Evolutionary conservation across 2,888 invertebrate genomes (phyloP).

Genomic region (Phengaris alcon): DNA sequence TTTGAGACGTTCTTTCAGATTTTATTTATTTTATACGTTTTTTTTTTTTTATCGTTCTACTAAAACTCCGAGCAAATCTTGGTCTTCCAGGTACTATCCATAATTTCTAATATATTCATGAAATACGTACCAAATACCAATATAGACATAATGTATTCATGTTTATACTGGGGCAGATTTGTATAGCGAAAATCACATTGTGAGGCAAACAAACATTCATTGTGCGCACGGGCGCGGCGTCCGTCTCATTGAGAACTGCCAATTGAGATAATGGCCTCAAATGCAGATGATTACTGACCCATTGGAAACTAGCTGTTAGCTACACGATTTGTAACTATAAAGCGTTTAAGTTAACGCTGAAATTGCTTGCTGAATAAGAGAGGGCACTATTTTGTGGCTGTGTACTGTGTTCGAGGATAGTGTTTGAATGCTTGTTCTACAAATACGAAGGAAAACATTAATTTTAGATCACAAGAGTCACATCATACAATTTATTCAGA

Average conservation of each 20-base stretch:
- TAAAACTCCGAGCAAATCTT: too few species aligned
- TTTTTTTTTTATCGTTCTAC: too few species aligned
- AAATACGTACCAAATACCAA: too few species aligned
- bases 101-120: too few species aligned
- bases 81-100: too few species aligned
- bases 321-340: conserved; percentile 47
- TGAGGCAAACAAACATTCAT: conserved; percentile 63
- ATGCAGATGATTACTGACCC: conserved; percentile 76
- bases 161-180: conserved; percentile 10
- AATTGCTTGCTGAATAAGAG: conserved; percentile 40
- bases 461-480: too few species aligned
- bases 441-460: too few species aligned
- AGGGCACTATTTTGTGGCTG: neutral
- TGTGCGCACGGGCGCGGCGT: conserved; percentile 69
- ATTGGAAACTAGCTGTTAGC: conserved; percentile 66
- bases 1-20: too few species aligned
- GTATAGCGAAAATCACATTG: conserved; percentile 63
- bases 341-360: conserved; percentile 61
- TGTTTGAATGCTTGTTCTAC: too few species aligned
- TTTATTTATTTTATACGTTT: too few species aligned
- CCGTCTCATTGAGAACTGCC: conserved; percentile 73
- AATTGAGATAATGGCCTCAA: conserved; percentile 77
- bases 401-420: neutral
- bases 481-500: too few species aligned
- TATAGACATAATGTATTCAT: conserved; percentile 7